phyloP scores from a whole-genome alignment of 2,797 vertebrate genomes.

The Loriculus beryllinus region DNA sequence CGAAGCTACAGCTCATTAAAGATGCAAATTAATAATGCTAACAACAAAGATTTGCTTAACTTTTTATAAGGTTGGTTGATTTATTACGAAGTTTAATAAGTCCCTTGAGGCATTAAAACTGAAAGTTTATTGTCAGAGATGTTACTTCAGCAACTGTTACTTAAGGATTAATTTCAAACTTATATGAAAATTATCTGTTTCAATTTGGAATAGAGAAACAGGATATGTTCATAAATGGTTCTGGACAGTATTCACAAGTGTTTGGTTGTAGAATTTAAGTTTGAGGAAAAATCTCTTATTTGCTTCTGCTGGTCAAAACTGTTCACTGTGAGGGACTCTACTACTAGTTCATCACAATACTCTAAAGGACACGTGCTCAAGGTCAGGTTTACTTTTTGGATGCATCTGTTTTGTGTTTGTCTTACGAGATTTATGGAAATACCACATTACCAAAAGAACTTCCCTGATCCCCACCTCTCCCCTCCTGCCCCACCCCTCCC shows the following conservation, averaged over 20 bases:
- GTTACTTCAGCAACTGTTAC: not conserved
- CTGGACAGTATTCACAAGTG: not conserved
- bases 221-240: not conserved
- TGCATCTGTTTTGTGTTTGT: not conserved
- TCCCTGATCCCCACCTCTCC: fast-evolving
- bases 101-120: conserved; percentile 10
- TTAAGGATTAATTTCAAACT: conserved; percentile 39
- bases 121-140: not conserved
- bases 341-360: not conserved
- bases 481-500: fast-evolving
- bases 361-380: not conserved
- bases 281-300: not conserved
- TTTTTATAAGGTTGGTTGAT: conserved; percentile 51
- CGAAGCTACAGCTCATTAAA: conserved; percentile 67
- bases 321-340: not conserved
- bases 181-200: not conserved
- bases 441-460: not conserved
- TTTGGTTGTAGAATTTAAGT: not conserved
- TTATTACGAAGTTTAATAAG: conserved; percentile 48
- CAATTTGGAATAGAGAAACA: conserved; percentile 21
- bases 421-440: not conserved
- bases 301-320: not conserved
- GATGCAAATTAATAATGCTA: conserved; percentile 72
- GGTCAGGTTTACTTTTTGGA: not conserved
- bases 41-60: conserved; percentile 60